Percentiles rank a stretch among this genome's conserved stretches.
These are phyloP conservation scores for Drosophila atroscutellata DNA, from an alignment of 2,888 invertebrate genomes.

Conservation along the genomic window DNA sequence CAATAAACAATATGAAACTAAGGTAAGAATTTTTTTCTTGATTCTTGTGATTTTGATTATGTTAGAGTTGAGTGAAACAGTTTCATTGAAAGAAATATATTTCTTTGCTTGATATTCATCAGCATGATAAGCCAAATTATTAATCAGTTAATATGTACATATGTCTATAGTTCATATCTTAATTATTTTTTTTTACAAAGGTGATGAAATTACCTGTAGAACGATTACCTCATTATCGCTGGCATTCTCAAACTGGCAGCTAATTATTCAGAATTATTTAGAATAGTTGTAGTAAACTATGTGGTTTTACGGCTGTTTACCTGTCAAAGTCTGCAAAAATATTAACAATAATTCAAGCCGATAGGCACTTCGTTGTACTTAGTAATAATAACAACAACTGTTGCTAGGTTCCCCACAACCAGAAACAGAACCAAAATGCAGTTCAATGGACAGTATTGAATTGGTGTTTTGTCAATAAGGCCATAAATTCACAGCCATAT, in stretches of 20 bases:
- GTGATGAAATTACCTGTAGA: neutral
- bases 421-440: conserved; percentile 1
- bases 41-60: neutral
- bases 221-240: neutral
- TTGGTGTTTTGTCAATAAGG: conserved; percentile 46
- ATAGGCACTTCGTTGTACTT: conserved; percentile 2
- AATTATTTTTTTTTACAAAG: conserved; percentile 5
- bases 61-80: neutral
- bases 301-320: conserved; percentile 37
- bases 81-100: neutral
- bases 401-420: conserved; percentile 35
- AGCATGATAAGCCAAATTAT: conserved; percentile 54
- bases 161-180: conserved; percentile 5
- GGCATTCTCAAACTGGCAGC: neutral
- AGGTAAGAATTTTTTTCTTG: conserved; percentile 59
- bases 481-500: conserved; percentile 52
- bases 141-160: conserved; percentile 1
- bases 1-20: conserved; percentile 77
- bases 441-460: conserved; percentile 57
- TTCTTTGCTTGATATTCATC: conserved; percentile 26
- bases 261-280: conserved; percentile 18
- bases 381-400: conserved; percentile 7
- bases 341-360: neutral
- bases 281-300: conserved; percentile 33
- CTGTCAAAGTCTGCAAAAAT: neutral